These are phyloP conservation scores for Microtus oregoni DNA, from an alignment of 2,113 vertebrate species.

Conservation along the genomic window DNA sequence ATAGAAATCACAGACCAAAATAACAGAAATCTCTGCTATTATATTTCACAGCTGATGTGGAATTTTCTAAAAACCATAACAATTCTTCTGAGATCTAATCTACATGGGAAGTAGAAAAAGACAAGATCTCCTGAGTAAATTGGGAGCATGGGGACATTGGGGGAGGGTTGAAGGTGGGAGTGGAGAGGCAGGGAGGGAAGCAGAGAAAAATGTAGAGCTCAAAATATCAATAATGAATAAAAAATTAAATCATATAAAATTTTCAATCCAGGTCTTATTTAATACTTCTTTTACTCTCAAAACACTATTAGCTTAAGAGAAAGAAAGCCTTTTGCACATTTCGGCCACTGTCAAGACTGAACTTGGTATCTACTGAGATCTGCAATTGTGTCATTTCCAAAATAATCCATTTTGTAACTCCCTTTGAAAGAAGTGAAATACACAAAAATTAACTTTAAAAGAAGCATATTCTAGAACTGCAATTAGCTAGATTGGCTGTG, in stretches of 20 bases:
- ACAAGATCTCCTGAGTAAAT: too few relatives aligned
- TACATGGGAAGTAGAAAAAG: too few relatives aligned
- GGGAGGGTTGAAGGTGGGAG: too few relatives aligned
- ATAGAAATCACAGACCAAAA: conserved; percentile 35
- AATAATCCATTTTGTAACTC: conserved; percentile 14
- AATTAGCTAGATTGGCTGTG: conserved; percentile 62
- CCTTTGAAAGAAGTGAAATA: conserved; percentile 54
- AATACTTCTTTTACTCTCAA: conserved; percentile 75
- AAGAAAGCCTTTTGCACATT: conserved; percentile 17
- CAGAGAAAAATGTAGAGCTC: conserved; percentile 28
- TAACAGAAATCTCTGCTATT: conserved; percentile 55
- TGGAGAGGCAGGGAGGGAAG: too few relatives aligned
- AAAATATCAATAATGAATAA: too few relatives aligned
- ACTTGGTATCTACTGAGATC: background rate
- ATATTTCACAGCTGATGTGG: conserved; percentile 64
- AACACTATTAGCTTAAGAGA: conserved; percentile 66
- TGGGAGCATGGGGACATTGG: too few relatives aligned
- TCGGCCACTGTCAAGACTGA: conserved; percentile 27
- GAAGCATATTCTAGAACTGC: conserved; percentile 48
- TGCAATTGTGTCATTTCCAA: background rate
- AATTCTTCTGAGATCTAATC: background rate
- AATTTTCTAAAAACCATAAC: conserved; percentile 71
- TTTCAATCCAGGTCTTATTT: conserved; percentile 71
- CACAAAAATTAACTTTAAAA: conserved; percentile 68
- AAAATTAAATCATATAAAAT: conserved; percentile 74